Evolutionary conservation across 2,797 vertebrate species (phyloP).

Genomic region (Clarias fuscus): DNA sequence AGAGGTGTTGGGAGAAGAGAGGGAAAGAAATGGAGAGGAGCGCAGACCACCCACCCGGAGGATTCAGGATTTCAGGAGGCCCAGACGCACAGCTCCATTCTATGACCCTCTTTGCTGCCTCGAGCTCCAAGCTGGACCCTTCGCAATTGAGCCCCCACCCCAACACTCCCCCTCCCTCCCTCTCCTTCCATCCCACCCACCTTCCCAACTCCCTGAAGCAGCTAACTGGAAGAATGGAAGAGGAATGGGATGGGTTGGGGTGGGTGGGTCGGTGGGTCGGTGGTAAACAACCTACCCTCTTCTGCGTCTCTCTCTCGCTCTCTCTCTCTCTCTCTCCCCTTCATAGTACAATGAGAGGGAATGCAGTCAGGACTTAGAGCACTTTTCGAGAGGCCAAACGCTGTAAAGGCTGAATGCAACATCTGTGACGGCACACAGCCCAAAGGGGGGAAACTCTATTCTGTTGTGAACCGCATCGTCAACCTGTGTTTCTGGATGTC

Average conservation of each 20-base stretch:
- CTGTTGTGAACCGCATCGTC: conserved; percentile 74
- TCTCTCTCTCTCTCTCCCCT: conserved; percentile 59
- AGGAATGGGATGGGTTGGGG: conserved; percentile 61
- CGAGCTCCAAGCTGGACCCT: conserved; percentile 74
- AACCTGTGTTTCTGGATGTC: conserved; percentile 70
- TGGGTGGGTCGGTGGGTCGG: not conserved
- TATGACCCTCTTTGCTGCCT: conserved; percentile 79
- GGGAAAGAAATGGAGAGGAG: conserved; percentile 52
- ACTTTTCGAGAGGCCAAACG: conserved; percentile 76
- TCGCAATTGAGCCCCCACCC: conserved; percentile 76
- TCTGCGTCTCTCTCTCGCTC: conserved; percentile 12
- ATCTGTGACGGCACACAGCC: conserved; percentile 78
- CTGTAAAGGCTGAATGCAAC: conserved; percentile 78
- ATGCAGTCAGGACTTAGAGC: conserved; percentile 76
- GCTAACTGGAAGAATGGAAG: conserved; percentile 66
- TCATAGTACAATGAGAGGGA: conserved; percentile 76
- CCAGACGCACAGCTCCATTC: conserved; percentile 80
- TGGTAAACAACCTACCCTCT: conserved; percentile 54
- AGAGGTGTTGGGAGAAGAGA: conserved; percentile 60
- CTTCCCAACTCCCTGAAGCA: conserved; percentile 55
- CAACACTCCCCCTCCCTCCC: conserved; percentile 29
- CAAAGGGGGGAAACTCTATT: conserved; percentile 69
- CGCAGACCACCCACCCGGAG: conserved; percentile 79
- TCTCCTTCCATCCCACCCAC: conserved; percentile 50
- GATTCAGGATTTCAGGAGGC: conserved; percentile 80